Conservation (phyloP, 2,888 invertebrate genomes). For the Oxyteleia sp. region DNA sequence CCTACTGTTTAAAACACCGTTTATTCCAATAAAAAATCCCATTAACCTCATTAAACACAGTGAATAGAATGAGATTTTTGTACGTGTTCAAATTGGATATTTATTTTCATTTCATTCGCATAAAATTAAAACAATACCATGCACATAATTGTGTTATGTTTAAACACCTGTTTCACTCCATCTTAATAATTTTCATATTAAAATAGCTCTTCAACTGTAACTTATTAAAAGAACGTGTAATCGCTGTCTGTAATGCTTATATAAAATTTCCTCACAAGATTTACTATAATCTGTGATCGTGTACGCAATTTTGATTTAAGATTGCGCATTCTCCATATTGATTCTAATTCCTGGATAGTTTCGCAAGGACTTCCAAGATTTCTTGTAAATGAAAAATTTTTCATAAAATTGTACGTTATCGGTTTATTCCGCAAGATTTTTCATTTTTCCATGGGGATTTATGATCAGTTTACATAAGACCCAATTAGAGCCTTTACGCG, state of each 20-base stretch:
- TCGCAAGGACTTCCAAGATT: slow-evolving; percentile 26
- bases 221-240: slow-evolving; percentile 5
- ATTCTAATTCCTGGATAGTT: slow-evolving; percentile 29
- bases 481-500: slow-evolving; percentile 42
- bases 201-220: slow-evolving; percentile 3
- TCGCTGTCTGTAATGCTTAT: slow-evolving; percentile 21
- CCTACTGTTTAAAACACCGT: no score
- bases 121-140: no score
- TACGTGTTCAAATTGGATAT: no score
- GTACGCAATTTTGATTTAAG: slow-evolving; percentile 46
- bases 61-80: no score
- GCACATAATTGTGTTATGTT: background rate
- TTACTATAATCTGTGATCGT: slow-evolving; percentile 6
- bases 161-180: background rate
- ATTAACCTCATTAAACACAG: no score
- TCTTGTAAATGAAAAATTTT: slow-evolving; percentile 3
- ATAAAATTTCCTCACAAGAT: slow-evolving; percentile 26
- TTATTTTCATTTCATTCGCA: no score
- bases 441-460: slow-evolving; percentile 1
- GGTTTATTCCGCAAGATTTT: slow-evolving; percentile 12
- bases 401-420: slow-evolving; percentile 15
- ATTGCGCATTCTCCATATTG: slow-evolving; percentile 23
- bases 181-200: background rate
- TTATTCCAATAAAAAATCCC: no score
- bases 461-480: slow-evolving; percentile 35